phyloP scores from a whole-genome alignment of 2,113 vertebrate genomes.

The Corythoichthys haematopterus region DNA sequence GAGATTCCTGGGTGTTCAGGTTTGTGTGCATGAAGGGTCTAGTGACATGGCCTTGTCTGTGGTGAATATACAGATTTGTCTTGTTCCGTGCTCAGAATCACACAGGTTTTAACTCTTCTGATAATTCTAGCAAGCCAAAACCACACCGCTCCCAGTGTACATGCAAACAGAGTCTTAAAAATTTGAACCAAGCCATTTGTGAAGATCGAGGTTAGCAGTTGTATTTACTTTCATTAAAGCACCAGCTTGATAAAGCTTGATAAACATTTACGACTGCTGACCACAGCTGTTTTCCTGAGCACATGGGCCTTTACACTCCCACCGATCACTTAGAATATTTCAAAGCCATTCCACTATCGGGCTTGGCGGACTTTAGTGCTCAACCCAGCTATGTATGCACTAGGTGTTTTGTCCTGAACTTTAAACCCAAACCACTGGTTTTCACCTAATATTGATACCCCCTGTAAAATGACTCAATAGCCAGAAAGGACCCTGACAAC shows the following conservation, averaged over 20 bases:
- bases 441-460: not conserved
- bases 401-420: conserved; percentile 9
- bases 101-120: not conserved
- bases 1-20: not conserved
- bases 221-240: too few species aligned
- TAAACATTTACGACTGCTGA: too few species aligned
- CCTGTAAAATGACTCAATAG: not conserved
- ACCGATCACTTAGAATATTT: too few species aligned
- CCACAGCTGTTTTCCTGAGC: too few species aligned
- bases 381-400: not conserved
- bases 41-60: conserved; percentile 8
- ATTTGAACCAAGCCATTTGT: not conserved
- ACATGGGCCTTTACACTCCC: too few species aligned
- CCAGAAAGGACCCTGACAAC: not conserved
- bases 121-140: too few species aligned
- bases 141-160: not conserved
- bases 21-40: not conserved
- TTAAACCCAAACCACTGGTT: not conserved
- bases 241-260: too few species aligned
- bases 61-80: conserved; percentile 41
- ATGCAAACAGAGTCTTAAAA: not conserved
- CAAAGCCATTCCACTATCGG: too few species aligned
- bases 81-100: conserved; percentile 28
- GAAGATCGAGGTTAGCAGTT: too few species aligned
- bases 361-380: not conserved